Evolutionary conservation across 1,140 invertebrate species (phyloP), one percentile per base, ranked within the genome.

Genomic region (Plutomurus gul): DNA sequence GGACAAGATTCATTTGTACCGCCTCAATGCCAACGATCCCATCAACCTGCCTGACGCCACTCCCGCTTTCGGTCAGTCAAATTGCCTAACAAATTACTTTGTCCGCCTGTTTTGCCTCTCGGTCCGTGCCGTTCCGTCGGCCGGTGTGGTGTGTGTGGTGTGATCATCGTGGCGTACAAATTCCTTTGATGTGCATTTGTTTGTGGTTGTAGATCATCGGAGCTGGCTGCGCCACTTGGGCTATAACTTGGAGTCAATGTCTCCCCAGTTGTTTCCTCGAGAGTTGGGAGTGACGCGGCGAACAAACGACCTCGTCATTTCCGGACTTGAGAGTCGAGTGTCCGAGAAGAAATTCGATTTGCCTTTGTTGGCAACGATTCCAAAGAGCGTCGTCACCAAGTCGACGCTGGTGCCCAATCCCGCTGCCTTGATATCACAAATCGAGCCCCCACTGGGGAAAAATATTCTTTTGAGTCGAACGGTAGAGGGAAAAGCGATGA

Each of bases 21-120:
- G 95, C 84, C 95, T 96, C 83, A 95, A 95, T 86, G 94, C 94
- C 79, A 97, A 97, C 85, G 95, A 97, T 89, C 95, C 95, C 18
- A 94, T 98, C 36, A 96, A 98, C 85, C 89, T 94, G 74, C 89
- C 90, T 49, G 90, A 92, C 75, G 89, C 91, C 82, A 88, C 90
- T 78, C 90, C 91, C 83, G 91, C 93, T 86, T 92, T 94, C 70
- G 93, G 93, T 94, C 88, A 85, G 81, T 27, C 4, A 60, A 7
- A 56, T 37, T 43, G 16, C 75, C 77, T 49, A 80, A 78, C 71
- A 83, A 73, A 43, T 75, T 82, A 22, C 80, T 77, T 30, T 81
- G 74, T 81, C 56, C 47, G 80, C 40, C n/a, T n/a, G n/a, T n/a
- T n/a, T n/a, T n/a, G n/a, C n/a, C n/a, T n/a, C n/a, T n/a, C n/a